These are phyloP conservation scores for Liasis olivaceus DNA, from an alignment of 2,797 vertebrate genomes.

Conservation along the genomic window DNA sequence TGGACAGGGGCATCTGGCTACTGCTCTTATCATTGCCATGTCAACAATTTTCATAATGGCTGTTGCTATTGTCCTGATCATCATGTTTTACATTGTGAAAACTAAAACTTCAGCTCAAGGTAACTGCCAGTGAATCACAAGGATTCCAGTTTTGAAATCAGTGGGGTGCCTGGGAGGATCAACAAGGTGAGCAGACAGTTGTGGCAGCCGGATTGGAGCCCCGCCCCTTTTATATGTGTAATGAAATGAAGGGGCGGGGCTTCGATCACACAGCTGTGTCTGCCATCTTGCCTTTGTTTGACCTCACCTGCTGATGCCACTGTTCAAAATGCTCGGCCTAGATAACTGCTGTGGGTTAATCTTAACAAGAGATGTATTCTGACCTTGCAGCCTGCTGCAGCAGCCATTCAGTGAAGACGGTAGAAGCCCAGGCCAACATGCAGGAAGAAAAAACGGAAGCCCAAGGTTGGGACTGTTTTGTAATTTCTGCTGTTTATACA, in stretches of 20 bases:
- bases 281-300: neutral
- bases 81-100: slow-evolving; percentile 98
- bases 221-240: neutral
- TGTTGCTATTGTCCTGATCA: slow-evolving; percentile 96
- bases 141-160: neutral
- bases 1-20: slow-evolving; percentile 93
- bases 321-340: neutral
- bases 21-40: slow-evolving; percentile 98
- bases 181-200: neutral
- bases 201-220: neutral
- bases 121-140: slow-evolving; percentile 63
- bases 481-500: slow-evolving; percentile 41
- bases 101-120: slow-evolving; percentile 91
- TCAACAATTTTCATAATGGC: slow-evolving; percentile 99
- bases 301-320: too few relatives aligned
- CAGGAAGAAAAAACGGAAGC: slow-evolving; percentile 95
- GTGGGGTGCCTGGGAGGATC: neutral
- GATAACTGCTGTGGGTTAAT: slow-evolving; percentile 6
- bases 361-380: slow-evolving; percentile 41
- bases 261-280: neutral
- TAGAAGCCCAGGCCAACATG: slow-evolving; percentile 86
- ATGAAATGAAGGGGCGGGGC: neutral
- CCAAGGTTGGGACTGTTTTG: slow-evolving; percentile 79
- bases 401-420: slow-evolving; percentile 88
- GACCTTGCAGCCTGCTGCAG: slow-evolving; percentile 86